Evolutionary conservation across 2,797 vertebrate species (phyloP).

Genomic region (Myoxocephalus aenaeus): DNA sequence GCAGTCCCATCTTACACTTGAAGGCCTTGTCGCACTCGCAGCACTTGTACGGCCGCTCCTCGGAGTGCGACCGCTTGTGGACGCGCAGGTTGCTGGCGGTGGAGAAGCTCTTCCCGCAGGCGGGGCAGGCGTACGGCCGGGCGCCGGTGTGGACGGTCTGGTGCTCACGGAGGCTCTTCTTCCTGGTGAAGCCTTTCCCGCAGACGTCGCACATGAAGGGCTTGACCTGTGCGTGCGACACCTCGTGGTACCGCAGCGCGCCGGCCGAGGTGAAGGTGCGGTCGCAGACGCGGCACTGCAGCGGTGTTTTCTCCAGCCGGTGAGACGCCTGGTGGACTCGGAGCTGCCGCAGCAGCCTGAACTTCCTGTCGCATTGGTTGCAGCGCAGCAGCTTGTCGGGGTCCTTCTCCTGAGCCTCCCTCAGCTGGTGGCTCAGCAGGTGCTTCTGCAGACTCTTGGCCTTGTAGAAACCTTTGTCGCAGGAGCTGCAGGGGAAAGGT

Average conservation of each 20-base stretch:
- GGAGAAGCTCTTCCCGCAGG: constrained; percentile 71
- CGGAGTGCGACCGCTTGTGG: constrained; percentile 73
- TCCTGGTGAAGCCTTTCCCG: constrained; percentile 68
- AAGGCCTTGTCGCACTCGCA: constrained; percentile 73
- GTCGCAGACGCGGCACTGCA: constrained; percentile 61
- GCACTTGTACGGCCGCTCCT: constrained; percentile 69
- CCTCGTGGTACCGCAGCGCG: constrained; percentile 64
- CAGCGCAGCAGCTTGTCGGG: constrained; percentile 68
- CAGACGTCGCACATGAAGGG: constrained; percentile 74
- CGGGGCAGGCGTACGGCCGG: constrained; percentile 60
- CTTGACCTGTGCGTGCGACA: constrained; percentile 63
- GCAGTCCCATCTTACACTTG: constrained; percentile 72
- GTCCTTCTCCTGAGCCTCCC: constrained; percentile 60
- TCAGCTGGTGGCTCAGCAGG: constrained; percentile 60
- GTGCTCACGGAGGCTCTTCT: constrained; percentile 71
- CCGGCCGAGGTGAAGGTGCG: constrained; percentile 62
- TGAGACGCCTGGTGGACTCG: constrained; percentile 63
- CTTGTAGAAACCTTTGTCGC: constrained; percentile 76
- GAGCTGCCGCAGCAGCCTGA: constrained; percentile 62
- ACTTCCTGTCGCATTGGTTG: constrained; percentile 65
- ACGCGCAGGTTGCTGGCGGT: constrained; percentile 72
- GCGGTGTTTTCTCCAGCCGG: constrained; percentile 40
- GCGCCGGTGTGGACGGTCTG: constrained; percentile 72
- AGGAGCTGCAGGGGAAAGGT: constrained; percentile 70
- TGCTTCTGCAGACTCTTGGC: constrained; percentile 62